These are phyloP conservation scores for Priocnemis perturbator DNA, from an alignment of 2,888 invertebrate species.

Conservation along the genomic window DNA sequence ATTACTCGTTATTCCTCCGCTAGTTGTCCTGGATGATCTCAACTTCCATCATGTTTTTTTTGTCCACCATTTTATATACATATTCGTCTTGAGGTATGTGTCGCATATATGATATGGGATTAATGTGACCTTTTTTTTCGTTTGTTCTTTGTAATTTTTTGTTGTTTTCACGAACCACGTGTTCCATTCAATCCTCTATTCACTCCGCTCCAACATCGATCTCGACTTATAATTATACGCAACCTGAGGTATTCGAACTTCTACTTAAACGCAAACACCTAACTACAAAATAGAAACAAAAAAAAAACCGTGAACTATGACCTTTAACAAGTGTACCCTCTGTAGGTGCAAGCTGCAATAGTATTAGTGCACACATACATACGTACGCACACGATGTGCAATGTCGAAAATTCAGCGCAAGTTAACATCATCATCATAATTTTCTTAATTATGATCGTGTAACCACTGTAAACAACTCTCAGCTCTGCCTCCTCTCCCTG, in stretches of 20 bases:
- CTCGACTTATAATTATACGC: conserved; percentile 19
- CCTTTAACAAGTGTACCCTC: conserved; percentile 58
- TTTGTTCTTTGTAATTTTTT: too few relatives aligned
- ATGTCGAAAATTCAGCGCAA: conserved; percentile 17
- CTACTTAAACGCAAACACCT: conserved; percentile 47
- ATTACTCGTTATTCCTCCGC: too few relatives aligned
- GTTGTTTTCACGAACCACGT: not conserved
- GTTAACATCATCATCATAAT: conserved; percentile 34
- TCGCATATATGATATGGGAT: too few relatives aligned
- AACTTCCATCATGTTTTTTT: conserved; percentile 22
- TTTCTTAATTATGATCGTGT: too few relatives aligned
- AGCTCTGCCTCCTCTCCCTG: too few relatives aligned
- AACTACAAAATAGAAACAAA: too few relatives aligned
- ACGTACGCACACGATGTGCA: conserved; percentile 32
- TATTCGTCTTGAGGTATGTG: conserved; percentile 10
- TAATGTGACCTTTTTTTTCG: too few relatives aligned
- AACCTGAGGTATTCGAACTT: conserved; percentile 51
- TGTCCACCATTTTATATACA: conserved; percentile 43
- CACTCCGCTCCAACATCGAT: too few relatives aligned
- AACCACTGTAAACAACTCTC: too few relatives aligned
- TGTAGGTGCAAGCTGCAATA: conserved; percentile 12
- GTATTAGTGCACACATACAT: conserved; percentile 40
- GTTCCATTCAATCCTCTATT: too few relatives aligned
- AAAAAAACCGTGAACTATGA: conserved; percentile 58
- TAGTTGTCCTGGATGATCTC: too few relatives aligned